These are phyloP conservation scores for Sebastes paucispinis DNA, from an alignment of 2,797 vertebrate species.

Conservation along the genomic window DNA sequence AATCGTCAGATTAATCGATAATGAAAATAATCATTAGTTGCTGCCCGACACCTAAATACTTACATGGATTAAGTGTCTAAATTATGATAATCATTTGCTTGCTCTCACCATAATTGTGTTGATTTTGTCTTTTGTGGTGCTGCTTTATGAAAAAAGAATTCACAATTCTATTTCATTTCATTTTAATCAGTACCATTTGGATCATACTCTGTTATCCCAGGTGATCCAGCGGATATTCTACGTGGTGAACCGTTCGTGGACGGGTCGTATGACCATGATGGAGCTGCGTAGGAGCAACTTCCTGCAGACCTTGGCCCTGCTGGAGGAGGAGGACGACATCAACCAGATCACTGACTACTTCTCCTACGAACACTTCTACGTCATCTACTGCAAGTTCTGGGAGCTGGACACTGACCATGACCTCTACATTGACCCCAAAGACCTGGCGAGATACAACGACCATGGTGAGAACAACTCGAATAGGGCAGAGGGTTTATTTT, in stretches of 20 bases:
- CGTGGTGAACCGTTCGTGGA: slow-evolving; percentile 98
- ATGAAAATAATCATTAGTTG: too few relatives aligned
- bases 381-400: slow-evolving; percentile 99
- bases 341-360: slow-evolving; percentile 99
- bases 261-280: slow-evolving; percentile 91
- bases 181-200: not conserved
- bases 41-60: not conserved
- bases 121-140: not conserved
- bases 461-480: slow-evolving; percentile 84
- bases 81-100: not conserved
- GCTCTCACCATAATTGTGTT: not conserved
- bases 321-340: slow-evolving; percentile 99
- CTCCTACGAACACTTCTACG: slow-evolving; percentile 99
- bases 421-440: slow-evolving; percentile 95
- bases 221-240: slow-evolving; percentile 99
- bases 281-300: slow-evolving; percentile 98
- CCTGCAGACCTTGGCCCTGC: slow-evolving; percentile 95
- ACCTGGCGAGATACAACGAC: slow-evolving; percentile 95
- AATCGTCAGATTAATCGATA: too few relatives aligned
- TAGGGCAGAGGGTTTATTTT: not conserved
- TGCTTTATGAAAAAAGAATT: not conserved
- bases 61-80: not conserved
- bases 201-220: slow-evolving; percentile 66
- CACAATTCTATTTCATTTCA: not conserved
- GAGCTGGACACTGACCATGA: slow-evolving; percentile 98